Percentiles rank a stretch among this genome's conserved stretches.
phyloP scores from a whole-genome alignment of 2,888 invertebrate genomes.

The Sphecodes monilicornis region DNA sequence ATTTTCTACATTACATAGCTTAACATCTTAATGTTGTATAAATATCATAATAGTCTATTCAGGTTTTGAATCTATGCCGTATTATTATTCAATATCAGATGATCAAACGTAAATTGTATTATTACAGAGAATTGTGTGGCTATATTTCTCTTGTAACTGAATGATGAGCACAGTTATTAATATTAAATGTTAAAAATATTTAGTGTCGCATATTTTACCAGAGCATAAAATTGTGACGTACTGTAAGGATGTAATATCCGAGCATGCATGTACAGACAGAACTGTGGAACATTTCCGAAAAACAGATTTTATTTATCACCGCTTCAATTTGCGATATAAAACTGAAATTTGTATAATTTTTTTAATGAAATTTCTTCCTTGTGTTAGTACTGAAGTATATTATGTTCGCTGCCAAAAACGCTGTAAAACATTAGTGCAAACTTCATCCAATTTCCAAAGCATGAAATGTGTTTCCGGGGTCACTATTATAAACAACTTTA shows the following conservation, averaged over 20 bases:
- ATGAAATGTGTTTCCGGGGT: background rate
- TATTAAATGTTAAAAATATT: background rate
- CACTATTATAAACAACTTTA: background rate
- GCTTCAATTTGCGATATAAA: constrained; percentile 73
- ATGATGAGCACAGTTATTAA: background rate
- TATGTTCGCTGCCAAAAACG: background rate
- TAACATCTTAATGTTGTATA: background rate
- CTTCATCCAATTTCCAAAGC: background rate
- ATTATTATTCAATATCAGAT: background rate
- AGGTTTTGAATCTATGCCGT: background rate
- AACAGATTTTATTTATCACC: constrained; percentile 74
- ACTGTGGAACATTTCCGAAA: constrained; percentile 78
- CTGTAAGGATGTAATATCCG: constrained; percentile 58
- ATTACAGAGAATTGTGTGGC: background rate
- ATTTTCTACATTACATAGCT: background rate
- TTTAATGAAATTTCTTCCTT: background rate
- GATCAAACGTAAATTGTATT: background rate
- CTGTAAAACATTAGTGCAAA: background rate
- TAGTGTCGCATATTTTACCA: background rate
- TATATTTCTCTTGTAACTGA: background rate
- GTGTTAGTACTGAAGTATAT: background rate
- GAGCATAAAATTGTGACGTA: constrained; percentile 30
- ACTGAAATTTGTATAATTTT: constrained; percentile 60
- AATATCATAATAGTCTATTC: background rate
- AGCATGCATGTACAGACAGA: constrained; percentile 69